Percentiles rank a stretch among this genome's conserved stretches.
Evolutionary conservation across 2,797 vertebrate genomes (phyloP).

Genomic region (Salmo trutta): DNA sequence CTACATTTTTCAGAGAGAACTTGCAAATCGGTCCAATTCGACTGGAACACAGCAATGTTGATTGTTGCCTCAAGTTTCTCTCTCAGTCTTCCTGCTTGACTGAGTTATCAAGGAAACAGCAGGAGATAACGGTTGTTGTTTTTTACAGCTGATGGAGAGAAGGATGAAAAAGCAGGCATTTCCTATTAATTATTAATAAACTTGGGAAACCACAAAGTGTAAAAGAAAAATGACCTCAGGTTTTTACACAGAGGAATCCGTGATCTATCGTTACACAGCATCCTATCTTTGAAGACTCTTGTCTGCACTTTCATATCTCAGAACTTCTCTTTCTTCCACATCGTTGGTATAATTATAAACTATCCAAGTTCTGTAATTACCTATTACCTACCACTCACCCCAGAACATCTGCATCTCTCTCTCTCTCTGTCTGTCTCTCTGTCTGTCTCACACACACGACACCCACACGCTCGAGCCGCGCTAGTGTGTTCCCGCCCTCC

Average conservation of each 20-base stretch:
- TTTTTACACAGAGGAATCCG: too few relatives aligned
- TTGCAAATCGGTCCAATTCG: too few relatives aligned
- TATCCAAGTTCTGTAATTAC: conserved; percentile 11
- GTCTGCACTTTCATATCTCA: background rate
- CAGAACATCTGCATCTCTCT: background rate
- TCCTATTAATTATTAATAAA: conserved; percentile 48
- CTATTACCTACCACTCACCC: background rate
- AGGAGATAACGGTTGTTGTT: background rate
- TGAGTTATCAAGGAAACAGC: background rate
- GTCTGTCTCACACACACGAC: background rate
- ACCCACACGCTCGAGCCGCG: conserved; percentile 9
- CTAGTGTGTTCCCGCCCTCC: conserved; percentile 36
- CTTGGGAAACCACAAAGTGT: conserved; percentile 6
- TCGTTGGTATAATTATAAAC: background rate
- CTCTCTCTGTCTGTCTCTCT: background rate
- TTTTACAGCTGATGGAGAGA: background rate
- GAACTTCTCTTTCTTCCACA: background rate
- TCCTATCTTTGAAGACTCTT: background rate
- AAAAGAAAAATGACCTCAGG: background rate
- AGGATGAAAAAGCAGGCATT: conserved; percentile 6
- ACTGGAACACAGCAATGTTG: too few relatives aligned
- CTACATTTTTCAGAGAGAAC: too few relatives aligned
- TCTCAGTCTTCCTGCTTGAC: background rate
- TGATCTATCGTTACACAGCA: too few relatives aligned
- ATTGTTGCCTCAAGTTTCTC: background rate